These are phyloP conservation scores for Sebastes elongatus DNA, from an alignment of 2,797 vertebrate genomes.

Conservation along the genomic window DNA sequence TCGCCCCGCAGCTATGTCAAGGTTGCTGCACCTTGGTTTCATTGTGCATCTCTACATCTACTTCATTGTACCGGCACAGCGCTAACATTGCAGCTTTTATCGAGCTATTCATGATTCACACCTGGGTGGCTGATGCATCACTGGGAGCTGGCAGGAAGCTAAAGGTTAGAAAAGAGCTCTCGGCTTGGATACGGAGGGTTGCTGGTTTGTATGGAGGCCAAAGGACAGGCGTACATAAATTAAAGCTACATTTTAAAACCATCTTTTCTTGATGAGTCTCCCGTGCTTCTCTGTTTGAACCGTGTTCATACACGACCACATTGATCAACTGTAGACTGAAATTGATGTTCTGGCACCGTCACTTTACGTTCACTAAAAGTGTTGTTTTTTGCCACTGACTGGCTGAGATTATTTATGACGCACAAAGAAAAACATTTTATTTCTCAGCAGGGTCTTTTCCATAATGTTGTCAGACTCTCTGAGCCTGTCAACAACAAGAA, in stretches of 20 bases:
- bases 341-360: background rate
- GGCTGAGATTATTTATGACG: too few species aligned
- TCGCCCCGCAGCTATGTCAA: slow-evolving; percentile 36
- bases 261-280: background rate
- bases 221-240: background rate
- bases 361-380: background rate
- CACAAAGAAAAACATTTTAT: too few species aligned
- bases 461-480: too few species aligned
- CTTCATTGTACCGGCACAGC: background rate
- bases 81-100: slow-evolving; percentile 12
- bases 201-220: background rate
- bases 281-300: background rate
- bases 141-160: slow-evolving; percentile 1
- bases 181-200: background rate
- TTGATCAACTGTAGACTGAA: background rate
- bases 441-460: too few species aligned
- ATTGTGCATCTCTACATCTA: slow-evolving; percentile 21
- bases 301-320: background rate
- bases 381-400: background rate
- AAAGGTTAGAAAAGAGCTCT: slow-evolving; percentile 15
- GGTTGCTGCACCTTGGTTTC: slow-evolving; percentile 36
- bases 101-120: slow-evolving; percentile 23
- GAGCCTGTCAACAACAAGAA: too few species aligned
- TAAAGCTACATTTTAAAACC: background rate
- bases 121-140: slow-evolving; percentile 17